phyloP scores from a whole-genome alignment of 2,797 vertebrate species.

The Cheirogaleus major region DNA sequence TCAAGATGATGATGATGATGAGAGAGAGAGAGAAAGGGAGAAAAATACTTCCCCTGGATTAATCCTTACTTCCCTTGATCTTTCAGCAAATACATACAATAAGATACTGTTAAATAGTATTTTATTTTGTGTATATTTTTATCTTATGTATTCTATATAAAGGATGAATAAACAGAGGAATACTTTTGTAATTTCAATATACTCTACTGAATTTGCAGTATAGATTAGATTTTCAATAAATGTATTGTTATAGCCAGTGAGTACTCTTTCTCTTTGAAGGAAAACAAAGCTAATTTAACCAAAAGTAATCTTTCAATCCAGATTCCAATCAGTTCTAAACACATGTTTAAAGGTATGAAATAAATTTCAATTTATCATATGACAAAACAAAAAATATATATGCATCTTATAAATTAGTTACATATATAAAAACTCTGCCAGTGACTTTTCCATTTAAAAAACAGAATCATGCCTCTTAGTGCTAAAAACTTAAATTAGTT shows the following conservation, averaged over 20 bases:
- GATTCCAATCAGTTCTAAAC: background rate
- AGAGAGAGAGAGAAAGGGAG: background rate
- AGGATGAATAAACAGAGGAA: background rate
- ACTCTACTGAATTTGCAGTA: background rate
- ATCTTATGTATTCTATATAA: background rate
- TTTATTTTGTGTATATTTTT: no score
- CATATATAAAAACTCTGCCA: constrained; percentile 3
- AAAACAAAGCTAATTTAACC: constrained; percentile 5
- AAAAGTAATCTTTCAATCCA: constrained; percentile 44
- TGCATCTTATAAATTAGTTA: constrained; percentile 40
- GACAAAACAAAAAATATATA: constrained; percentile 8
- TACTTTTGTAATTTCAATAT: background rate
- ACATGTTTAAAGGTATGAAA: background rate
- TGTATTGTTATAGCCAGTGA: constrained; percentile 1
- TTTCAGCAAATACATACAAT: background rate
- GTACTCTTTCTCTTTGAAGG: background rate
- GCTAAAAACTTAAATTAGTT: constrained; percentile 58
- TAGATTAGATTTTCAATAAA: constrained; percentile 7
- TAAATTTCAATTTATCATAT: constrained; percentile 40
- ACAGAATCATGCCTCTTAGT: background rate
- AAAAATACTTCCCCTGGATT: background rate
- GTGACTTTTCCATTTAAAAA: constrained; percentile 35
- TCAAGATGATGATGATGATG: background rate
- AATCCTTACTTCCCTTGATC: background rate
- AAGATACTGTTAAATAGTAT: background rate